phyloP scores from a whole-genome alignment of 1,140 invertebrate genomes.

The Drosophila neocordata region DNA sequence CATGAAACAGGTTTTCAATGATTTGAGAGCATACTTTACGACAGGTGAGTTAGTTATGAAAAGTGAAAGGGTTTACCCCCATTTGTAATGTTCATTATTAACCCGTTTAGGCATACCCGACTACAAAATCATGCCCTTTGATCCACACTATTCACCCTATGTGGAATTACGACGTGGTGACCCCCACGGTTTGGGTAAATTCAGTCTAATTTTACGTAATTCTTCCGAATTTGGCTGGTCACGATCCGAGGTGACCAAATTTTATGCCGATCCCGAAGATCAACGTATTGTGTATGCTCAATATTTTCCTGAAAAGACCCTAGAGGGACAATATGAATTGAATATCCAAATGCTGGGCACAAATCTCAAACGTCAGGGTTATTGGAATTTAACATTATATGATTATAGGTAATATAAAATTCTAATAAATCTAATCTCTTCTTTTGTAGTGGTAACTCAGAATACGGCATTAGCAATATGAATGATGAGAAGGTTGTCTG shows the following conservation, averaged over 20 bases:
- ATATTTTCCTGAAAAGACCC: conserved; percentile 90
- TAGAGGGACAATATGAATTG: conserved; percentile 88
- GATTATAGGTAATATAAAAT: conserved; percentile 85
- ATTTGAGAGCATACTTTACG: conserved; percentile 88
- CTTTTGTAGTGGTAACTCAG: too few species aligned
- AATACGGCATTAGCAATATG: background rate
- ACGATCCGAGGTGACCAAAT: conserved; percentile 89
- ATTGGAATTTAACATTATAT: conserved; percentile 89
- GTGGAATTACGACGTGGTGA: conserved; percentile 86
- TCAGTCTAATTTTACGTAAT: conserved; percentile 88
- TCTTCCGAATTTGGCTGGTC: conserved; percentile 91
- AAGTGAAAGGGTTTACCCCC: conserved; percentile 2
- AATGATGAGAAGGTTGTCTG: too few species aligned
- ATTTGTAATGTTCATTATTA: background rate
- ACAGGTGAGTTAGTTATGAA: conserved; percentile 84
- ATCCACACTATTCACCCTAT: conserved; percentile 89
- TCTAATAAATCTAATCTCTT: too few species aligned
- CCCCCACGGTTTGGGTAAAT: conserved; percentile 84
- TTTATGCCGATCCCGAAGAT: conserved; percentile 88
- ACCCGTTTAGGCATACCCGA: conserved; percentile 86
- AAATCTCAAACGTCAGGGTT: conserved; percentile 86
- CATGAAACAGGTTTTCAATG: conserved; percentile 89
- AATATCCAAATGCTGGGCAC: conserved; percentile 86
- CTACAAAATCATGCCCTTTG: conserved; percentile 88
- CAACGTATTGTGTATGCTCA: conserved; percentile 88